Conservation (phyloP, 2,888 invertebrate genomes). For the Phrixothrix hirtus region DNA sequence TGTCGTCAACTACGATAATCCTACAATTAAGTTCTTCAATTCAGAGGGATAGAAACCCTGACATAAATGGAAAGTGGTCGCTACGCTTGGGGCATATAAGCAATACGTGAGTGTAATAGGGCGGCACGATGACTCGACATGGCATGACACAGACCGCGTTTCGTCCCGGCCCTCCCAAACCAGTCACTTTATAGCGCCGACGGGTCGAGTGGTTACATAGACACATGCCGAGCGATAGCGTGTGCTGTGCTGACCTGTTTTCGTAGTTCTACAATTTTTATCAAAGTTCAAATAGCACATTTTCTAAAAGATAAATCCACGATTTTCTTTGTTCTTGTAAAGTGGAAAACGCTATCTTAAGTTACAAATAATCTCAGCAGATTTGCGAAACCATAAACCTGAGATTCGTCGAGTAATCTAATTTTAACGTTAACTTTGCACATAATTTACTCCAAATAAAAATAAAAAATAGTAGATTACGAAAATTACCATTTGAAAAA, state of each 20-base stretch:
- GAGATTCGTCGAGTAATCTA: too few relatives aligned
- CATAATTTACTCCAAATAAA: too few relatives aligned
- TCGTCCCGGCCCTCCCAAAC: constrained; percentile 23
- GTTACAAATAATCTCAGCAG: too few relatives aligned
- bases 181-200: constrained; percentile 31
- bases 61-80: constrained; percentile 31
- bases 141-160: constrained; percentile 27
- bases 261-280: constrained; percentile 17
- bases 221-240: constrained; percentile 28
- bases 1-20: constrained; percentile 29
- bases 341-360: too few relatives aligned
- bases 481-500: too few relatives aligned
- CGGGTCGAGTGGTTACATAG: constrained; percentile 29
- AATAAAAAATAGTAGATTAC: too few relatives aligned
- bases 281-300: too few relatives aligned
- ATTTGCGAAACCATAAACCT: too few relatives aligned
- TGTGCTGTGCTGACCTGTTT: constrained; percentile 28
- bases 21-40: constrained; percentile 31
- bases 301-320: too few relatives aligned
- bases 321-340: too few relatives aligned
- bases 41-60: constrained; percentile 29
- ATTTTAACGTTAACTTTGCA: too few relatives aligned
- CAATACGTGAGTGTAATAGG: constrained; percentile 31
- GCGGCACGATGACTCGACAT: constrained; percentile 32
- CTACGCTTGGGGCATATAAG: constrained; percentile 28